These are phyloP conservation scores for Porites lobata DNA, from an alignment of 92 coral and sea anemone genomes.

Conservation along the genomic window DNA sequence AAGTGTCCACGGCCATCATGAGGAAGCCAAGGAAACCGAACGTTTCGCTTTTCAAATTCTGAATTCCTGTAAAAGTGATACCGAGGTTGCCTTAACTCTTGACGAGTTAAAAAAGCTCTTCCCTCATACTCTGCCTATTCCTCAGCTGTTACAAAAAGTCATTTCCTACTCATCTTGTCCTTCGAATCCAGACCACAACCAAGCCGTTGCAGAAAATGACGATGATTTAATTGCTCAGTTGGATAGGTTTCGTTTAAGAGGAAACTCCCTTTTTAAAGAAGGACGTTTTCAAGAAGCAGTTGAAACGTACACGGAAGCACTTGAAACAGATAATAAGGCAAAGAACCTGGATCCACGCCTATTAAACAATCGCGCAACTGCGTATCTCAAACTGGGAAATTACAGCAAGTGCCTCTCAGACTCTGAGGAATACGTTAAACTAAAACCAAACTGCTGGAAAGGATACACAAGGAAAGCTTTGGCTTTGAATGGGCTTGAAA, in stretches of 20 bases:
- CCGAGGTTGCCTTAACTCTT: neutral
- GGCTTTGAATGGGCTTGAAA: constrained; percentile 37
- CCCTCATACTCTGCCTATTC: constrained; percentile 29
- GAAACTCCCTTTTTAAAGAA: constrained; percentile 26
- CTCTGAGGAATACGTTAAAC: constrained; percentile 13
- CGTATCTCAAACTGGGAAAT: constrained; percentile 32
- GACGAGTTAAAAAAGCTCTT: neutral
- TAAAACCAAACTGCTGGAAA: constrained; percentile 33
- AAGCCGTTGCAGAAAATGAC: neutral
- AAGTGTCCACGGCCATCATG: constrained; percentile 10
- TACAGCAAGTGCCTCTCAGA: constrained; percentile 29
- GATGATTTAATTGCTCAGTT: too few species aligned
- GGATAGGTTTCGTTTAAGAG: constrained; percentile 27
- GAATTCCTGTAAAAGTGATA: neutral
- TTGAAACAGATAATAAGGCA: constrained; percentile 10
- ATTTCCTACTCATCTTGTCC: constrained; percentile 18
- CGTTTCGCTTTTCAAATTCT: constrained; percentile 29
- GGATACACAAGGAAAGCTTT: constrained; percentile 59
- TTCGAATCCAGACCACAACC: neutral
- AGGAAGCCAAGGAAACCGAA: constrained; percentile 21
- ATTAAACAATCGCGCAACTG: constrained; percentile 48
- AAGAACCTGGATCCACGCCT: constrained; percentile 27
- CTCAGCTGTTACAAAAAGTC: constrained; percentile 13
- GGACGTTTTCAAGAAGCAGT: constrained; percentile 36
- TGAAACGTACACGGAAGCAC: constrained; percentile 27